phyloP scores from a whole-genome alignment of 2,113 vertebrate genomes.

The Toxotes jaculatrix region DNA sequence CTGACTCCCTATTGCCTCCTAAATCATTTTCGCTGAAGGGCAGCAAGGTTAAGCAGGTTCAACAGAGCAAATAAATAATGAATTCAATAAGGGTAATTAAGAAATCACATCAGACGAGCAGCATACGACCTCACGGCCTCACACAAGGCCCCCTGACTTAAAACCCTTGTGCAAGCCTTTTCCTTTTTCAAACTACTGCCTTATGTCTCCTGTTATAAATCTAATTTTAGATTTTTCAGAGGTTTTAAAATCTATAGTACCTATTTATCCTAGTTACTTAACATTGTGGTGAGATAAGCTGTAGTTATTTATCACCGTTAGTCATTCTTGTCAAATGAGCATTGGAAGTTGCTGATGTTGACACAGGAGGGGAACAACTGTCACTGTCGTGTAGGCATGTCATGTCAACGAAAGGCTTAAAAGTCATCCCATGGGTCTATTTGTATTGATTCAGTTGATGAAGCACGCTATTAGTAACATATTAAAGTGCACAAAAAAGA shows the following conservation, averaged over 20 bases:
- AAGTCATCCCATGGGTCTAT: neutral
- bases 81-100: constrained; percentile 82
- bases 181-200: constrained; percentile 36
- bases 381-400: constrained; percentile 4
- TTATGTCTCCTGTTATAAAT: constrained; percentile 21
- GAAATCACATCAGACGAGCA: constrained; percentile 73
- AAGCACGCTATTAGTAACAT: constrained; percentile 4
- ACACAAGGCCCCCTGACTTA: constrained; percentile 39
- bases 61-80: constrained; percentile 80
- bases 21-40: constrained; percentile 70
- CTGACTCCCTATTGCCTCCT: constrained; percentile 61
- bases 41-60: constrained; percentile 80
- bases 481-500: constrained; percentile 9
- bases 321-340: constrained; percentile 10
- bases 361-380: constrained; percentile 20
- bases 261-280: constrained; percentile 27
- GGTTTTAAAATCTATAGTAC: constrained; percentile 1
- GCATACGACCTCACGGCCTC: constrained; percentile 42
- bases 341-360: constrained; percentile 12
- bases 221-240: constrained; percentile 7
- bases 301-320: neutral
- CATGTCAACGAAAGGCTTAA: constrained; percentile 19
- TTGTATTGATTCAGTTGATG: constrained; percentile 35
- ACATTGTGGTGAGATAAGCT: neutral
- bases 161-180: constrained; percentile 28